Conservation (phyloP, 2,888 invertebrate species). For the Ectobius pallidus region DNA sequence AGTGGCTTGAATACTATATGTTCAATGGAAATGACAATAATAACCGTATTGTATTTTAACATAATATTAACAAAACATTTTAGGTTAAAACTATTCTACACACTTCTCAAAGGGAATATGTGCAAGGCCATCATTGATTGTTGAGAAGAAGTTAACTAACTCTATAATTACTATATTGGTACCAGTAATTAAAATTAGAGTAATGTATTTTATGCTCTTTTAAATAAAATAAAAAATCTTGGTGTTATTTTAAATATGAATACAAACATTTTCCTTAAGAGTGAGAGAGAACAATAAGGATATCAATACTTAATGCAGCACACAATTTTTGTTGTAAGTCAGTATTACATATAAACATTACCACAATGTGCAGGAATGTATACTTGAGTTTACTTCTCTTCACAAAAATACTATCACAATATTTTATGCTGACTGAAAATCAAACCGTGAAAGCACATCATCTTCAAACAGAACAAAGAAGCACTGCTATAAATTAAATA, state of each 20-base stretch:
- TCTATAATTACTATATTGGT: constrained; percentile 28
- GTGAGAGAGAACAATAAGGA: constrained; percentile 31
- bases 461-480: no score
- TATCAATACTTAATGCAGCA: constrained; percentile 31
- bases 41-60: no score
- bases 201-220: constrained; percentile 29
- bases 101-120: constrained; percentile 10
- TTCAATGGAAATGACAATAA: no score
- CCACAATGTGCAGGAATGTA: constrained; percentile 41
- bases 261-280: constrained; percentile 22
- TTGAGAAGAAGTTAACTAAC: constrained; percentile 34
- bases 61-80: constrained; percentile 10
- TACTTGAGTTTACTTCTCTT: no score
- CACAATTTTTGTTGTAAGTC: constrained; percentile 25
- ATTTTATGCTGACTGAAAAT: no score
- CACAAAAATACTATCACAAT: no score
- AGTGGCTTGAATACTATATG: not conserved
- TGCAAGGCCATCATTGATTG: constrained; percentile 38
- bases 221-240: constrained; percentile 37
- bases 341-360: constrained; percentile 37
- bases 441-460: no score
- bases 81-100: constrained; percentile 12
- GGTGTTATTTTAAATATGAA: constrained; percentile 35
- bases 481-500: no score
- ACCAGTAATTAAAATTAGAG: constrained; percentile 39